A percentile compares a stretch with the other conserved stretches of the same genome.
Evolutionary conservation across 2,113 vertebrate genomes (phyloP).

Genomic region (Leiothrix lutea): DNA sequence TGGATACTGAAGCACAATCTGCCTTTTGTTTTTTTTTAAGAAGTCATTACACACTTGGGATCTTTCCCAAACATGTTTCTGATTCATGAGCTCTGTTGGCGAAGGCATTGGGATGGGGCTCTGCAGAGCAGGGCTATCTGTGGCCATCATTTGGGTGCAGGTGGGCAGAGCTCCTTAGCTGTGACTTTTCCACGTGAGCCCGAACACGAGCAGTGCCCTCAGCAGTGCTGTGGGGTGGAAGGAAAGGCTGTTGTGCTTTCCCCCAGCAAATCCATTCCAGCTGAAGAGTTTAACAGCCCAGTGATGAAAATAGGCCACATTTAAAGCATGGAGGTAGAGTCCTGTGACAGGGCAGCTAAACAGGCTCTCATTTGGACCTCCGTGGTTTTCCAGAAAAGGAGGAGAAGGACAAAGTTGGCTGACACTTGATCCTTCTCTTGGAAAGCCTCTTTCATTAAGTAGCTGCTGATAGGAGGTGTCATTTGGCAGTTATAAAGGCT

Average conservation of each 20-base stretch:
- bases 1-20: neutral
- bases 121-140: neutral
- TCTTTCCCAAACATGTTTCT: neutral
- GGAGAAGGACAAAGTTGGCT: neutral
- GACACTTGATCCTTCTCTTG: conserved; percentile 29
- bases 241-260: neutral
- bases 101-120: neutral
- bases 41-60: neutral
- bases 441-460: conserved; percentile 65
- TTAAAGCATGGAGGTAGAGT: neutral
- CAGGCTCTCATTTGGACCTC: neutral
- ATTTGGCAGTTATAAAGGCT: conserved; percentile 21
- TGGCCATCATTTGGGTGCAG: neutral
- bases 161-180: neutral
- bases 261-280: neutral
- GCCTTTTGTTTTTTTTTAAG: neutral
- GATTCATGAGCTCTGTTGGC: neutral
- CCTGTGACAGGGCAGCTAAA: neutral
- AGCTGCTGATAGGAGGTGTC: conserved; percentile 71
- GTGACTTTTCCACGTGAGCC: fast-evolving
- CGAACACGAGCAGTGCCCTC: neutral
- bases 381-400: neutral
- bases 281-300: neutral
- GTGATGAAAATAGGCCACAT: neutral
- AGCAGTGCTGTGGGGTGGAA: neutral